Conservation (phyloP, 2,113 vertebrate species). For the Hylia prasina region DNA sequence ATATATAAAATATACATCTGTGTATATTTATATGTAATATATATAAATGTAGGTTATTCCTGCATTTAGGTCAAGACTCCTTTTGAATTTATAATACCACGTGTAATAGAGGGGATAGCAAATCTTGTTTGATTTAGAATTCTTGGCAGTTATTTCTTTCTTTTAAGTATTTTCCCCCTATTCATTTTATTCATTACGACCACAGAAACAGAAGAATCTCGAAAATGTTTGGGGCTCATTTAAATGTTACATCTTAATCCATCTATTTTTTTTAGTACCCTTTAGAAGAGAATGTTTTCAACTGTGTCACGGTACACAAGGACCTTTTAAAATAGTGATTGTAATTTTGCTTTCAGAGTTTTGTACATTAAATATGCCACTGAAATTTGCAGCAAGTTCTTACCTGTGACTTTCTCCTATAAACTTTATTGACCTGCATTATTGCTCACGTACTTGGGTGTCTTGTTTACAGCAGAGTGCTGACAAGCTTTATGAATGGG, state of each 20-base stretch:
- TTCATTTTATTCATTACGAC: neutral
- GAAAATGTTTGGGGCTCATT: neutral
- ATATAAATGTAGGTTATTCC: neutral
- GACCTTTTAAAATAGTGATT: neutral
- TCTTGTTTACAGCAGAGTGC: neutral
- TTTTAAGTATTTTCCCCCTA: neutral
- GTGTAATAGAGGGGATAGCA: neutral
- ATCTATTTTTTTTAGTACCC: neutral
- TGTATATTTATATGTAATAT: neutral
- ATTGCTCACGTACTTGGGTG: neutral
- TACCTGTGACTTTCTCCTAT: neutral
- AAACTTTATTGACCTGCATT: neutral
- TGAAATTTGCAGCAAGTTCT: neutral
- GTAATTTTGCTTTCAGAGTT: neutral
- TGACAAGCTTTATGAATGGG: slow-evolving; percentile 5
- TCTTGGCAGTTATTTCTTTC: neutral
- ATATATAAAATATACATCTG: neutral
- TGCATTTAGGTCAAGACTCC: neutral
- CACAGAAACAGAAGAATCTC: neutral
- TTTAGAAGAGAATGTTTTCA: neutral
- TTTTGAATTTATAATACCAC: neutral
- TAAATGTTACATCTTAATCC: neutral
- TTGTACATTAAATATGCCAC: neutral
- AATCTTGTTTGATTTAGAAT: neutral
- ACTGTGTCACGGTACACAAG: neutral